These are phyloP conservation scores for Hyles lineata DNA, from an alignment of 2,888 invertebrate genomes.

Conservation along the genomic window DNA sequence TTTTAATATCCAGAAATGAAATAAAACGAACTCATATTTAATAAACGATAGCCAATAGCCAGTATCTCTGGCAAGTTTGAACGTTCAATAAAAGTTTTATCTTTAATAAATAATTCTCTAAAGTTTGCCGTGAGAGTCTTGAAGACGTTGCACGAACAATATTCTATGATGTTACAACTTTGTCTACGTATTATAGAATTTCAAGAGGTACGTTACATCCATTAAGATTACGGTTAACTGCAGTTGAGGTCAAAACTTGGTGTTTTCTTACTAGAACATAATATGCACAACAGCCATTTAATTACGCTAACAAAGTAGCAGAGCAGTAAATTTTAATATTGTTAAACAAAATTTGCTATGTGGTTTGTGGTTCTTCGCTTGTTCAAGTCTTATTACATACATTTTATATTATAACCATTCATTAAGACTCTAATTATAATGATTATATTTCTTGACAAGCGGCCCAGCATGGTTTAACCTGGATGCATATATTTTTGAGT, in stretches of 20 bases:
- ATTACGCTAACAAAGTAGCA: not conserved
- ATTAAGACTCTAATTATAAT: too few relatives aligned
- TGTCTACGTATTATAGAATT: constrained; percentile 25
- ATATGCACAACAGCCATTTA: not conserved
- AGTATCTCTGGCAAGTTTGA: constrained; percentile 37
- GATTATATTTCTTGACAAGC: too few relatives aligned
- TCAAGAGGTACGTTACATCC: constrained; percentile 12
- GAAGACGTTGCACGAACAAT: constrained; percentile 19
- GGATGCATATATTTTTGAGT: too few relatives aligned
- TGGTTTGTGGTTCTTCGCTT: too few relatives aligned
- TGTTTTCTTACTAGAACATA: not conserved
- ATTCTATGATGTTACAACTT: constrained; percentile 30
- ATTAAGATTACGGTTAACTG: not conserved
- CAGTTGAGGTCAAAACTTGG: constrained; percentile 4
- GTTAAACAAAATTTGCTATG: too few relatives aligned
- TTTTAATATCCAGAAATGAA: not conserved
- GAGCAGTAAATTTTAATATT: too few relatives aligned
- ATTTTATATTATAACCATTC: too few relatives aligned
- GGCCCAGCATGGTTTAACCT: too few relatives aligned
- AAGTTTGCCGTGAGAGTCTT: constrained; percentile 35
- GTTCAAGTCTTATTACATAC: too few relatives aligned
- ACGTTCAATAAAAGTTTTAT: constrained; percentile 56
- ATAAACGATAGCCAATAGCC: not conserved
- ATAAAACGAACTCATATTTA: not conserved
- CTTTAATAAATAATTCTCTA: constrained; percentile 48